Evolutionary conservation across 2,888 invertebrate species (phyloP).

Genomic region (Cosmia pyralina): DNA sequence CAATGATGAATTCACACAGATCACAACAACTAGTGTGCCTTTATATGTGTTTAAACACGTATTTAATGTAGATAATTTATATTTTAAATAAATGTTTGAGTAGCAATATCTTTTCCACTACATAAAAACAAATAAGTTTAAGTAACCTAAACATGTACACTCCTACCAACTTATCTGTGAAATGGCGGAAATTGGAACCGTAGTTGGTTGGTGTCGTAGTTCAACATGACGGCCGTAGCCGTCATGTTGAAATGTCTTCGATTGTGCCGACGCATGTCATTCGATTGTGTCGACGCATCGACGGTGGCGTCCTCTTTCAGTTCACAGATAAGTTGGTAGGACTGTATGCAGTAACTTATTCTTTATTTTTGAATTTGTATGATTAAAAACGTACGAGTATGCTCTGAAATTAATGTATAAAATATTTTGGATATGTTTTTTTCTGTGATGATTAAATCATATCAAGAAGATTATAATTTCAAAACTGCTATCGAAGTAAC

Average conservation of each 20-base stretch:
- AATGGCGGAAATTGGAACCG: no score
- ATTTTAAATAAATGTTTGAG: slow-evolving; percentile 9
- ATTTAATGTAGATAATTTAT: slow-evolving; percentile 1
- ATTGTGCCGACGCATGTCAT: no score
- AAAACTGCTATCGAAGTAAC: slow-evolving; percentile 66
- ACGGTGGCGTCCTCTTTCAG: no score
- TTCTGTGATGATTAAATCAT: slow-evolving; percentile 38
- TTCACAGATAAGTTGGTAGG: no score
- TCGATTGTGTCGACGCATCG: no score
- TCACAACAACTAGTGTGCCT: slow-evolving; percentile 73
- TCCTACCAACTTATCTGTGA: no score
- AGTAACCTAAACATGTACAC: not conserved
- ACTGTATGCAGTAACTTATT: not conserved
- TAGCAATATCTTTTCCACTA: not conserved
- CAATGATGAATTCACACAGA: slow-evolving; percentile 65
- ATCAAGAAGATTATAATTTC: slow-evolving; percentile 51
- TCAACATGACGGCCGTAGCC: no score
- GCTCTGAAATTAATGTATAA: slow-evolving; percentile 7
- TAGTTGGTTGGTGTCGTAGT: no score
- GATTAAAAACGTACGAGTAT: not conserved
- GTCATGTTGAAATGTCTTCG: no score
- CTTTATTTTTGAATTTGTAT: not conserved
- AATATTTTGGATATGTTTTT: slow-evolving; percentile 43
- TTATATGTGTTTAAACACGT: slow-evolving; percentile 47
- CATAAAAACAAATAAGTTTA: not conserved